phyloP scores from a whole-genome alignment of 2,888 invertebrate genomes.

The Kuschelorhynchus macadamiae region DNA sequence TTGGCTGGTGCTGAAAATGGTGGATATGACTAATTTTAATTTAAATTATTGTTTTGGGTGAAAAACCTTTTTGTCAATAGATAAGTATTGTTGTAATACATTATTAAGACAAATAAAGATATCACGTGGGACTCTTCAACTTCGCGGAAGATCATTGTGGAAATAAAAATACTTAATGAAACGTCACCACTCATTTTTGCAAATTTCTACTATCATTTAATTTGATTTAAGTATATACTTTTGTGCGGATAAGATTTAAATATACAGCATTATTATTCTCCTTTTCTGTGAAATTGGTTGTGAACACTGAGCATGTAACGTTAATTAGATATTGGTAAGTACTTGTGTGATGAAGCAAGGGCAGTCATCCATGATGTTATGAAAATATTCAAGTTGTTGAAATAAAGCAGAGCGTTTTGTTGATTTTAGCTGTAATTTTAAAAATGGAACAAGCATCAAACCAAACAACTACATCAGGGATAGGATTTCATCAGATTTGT shows the following conservation, averaged over 20 bases:
- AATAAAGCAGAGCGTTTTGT: too few species aligned
- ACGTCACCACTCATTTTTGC: not conserved
- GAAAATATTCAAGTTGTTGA: not conserved
- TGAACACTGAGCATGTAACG: not conserved
- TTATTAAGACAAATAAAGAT: not conserved
- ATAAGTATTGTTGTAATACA: not conserved
- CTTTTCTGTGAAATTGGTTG: not conserved
- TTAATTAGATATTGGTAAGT: not conserved
- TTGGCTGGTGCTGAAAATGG: constrained; percentile 5
- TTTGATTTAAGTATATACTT: not conserved
- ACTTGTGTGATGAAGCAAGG: not conserved
- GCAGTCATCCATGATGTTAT: not conserved
- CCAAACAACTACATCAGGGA: not conserved
- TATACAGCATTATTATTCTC: not conserved
- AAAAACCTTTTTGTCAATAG: not conserved
- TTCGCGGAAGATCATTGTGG: not conserved
- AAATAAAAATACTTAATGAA: not conserved
- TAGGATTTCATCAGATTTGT: constrained; percentile 27
- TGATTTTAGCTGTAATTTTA: not conserved
- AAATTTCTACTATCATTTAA: not conserved
- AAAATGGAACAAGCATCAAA: constrained; percentile 2
- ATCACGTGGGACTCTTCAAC: not conserved
- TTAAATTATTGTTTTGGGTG: not conserved
- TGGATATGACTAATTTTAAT: not conserved
- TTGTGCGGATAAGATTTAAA: not conserved